Conservation (phyloP, 2,888 invertebrate species). For the Ectropis crepuscularia region DNA sequence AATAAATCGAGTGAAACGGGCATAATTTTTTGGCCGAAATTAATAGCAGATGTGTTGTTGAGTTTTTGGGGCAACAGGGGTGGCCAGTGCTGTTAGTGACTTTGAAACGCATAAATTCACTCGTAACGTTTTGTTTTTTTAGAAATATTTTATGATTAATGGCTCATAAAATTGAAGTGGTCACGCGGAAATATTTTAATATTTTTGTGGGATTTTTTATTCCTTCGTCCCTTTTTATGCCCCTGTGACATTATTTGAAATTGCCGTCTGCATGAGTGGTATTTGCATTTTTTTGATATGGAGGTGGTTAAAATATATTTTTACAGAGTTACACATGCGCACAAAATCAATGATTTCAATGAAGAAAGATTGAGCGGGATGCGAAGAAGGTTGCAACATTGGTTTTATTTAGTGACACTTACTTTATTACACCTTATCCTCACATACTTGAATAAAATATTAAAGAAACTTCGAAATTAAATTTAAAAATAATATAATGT, state of each 20-base stretch:
- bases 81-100: conserved; percentile 68
- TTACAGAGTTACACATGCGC: conserved; percentile 19
- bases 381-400: too few species aligned
- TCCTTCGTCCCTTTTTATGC: conserved; percentile 33
- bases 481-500: too few species aligned
- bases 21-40: conserved; percentile 76
- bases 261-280: conserved; percentile 21
- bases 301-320: conserved; percentile 30
- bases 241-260: conserved; percentile 38
- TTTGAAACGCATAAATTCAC: conserved; percentile 81
- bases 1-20: conserved; percentile 77
- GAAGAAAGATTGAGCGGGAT: neutral
- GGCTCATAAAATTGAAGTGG: conserved; percentile 76
- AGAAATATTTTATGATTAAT: conserved; percentile 78
- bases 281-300: conserved; percentile 35
- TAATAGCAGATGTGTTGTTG: conserved; percentile 83
- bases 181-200: conserved; percentile 66
- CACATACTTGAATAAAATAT: too few species aligned
- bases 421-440: too few species aligned
- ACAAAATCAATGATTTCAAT: conserved; percentile 9
- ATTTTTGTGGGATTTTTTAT: conserved; percentile 55
- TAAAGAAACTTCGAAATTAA: too few species aligned
- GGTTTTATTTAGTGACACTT: too few species aligned
- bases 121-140: conserved; percentile 71
- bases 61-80: conserved; percentile 64